Conservation (phyloP, 2,888 invertebrate species). For the Caenorhabditis sp. region DNA sequence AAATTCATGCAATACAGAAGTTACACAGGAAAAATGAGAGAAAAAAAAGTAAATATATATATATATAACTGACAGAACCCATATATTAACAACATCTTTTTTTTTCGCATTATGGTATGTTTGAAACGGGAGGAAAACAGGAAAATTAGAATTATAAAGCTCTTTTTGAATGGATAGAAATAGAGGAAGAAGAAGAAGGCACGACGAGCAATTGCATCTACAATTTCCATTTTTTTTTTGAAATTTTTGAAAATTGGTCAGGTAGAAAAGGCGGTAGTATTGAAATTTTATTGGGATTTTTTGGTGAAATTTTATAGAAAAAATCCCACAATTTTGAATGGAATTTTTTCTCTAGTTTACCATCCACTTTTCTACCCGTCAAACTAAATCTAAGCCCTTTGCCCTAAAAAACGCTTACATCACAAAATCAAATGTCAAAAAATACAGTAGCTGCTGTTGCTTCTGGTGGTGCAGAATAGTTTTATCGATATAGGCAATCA, state of each 20-base stretch:
- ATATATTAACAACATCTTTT: not conserved
- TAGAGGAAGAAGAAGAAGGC: not conserved
- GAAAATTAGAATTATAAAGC: not conserved
- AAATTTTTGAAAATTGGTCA: not conserved
- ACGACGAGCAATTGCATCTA: not conserved
- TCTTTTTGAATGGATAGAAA: not conserved
- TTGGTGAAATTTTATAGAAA: not conserved
- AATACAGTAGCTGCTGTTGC: no score
- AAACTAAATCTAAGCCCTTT: not conserved
- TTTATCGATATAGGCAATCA: not conserved
- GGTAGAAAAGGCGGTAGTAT: no score
- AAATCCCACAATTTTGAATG: no score
- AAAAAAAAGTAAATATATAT: conserved; percentile 12
- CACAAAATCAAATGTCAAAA: not conserved
- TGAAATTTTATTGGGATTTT: no score
- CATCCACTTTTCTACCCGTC: no score
- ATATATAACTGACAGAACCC: conserved; percentile 7
- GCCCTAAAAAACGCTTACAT: conserved; percentile 5
- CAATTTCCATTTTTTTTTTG: not conserved
- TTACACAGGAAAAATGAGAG: conserved; percentile 6
- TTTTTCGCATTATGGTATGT: not conserved
- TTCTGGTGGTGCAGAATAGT: no score
- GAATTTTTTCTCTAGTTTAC: no score
- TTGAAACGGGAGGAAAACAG: not conserved
- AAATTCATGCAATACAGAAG: not conserved